These are phyloP conservation scores for Actinemys pallida DNA, from an alignment of 2,113 vertebrate genomes.

Conservation along the genomic window DNA sequence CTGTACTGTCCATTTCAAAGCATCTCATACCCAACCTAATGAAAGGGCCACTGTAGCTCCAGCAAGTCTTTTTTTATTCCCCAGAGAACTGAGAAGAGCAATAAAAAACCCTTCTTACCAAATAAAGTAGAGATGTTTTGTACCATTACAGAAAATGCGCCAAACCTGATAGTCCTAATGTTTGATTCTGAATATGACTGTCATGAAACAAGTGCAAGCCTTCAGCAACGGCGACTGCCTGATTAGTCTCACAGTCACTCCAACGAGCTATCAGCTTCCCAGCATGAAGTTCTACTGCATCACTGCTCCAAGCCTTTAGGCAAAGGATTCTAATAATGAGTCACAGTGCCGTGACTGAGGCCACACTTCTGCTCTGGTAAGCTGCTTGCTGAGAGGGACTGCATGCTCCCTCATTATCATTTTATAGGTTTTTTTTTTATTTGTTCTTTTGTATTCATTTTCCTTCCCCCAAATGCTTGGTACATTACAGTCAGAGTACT, in stretches of 20 bases:
- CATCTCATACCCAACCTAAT: constrained; percentile 8
- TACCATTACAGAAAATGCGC: not conserved
- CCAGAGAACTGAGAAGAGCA: not conserved
- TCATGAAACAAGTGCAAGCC: constrained; percentile 72
- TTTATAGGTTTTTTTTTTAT: constrained; percentile 47
- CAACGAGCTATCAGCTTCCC: constrained; percentile 76
- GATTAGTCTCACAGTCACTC: constrained; percentile 77
- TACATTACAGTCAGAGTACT: constrained; percentile 30
- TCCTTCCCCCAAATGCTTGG: constrained; percentile 42
- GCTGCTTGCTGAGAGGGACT: constrained; percentile 73
- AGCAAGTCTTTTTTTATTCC: constrained; percentile 16
- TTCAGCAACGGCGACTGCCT: constrained; percentile 63
- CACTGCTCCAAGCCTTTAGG: constrained; percentile 77
- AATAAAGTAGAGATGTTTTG: constrained; percentile 27
- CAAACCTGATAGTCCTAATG: not conserved
- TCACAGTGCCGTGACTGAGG: constrained; percentile 75
- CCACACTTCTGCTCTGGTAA: constrained; percentile 76
- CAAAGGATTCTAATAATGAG: constrained; percentile 79
- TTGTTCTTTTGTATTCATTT: constrained; percentile 65
- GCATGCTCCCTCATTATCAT: constrained; percentile 73
- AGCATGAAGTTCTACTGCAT: constrained; percentile 77
- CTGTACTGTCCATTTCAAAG: not conserved
- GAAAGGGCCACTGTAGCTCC: constrained; percentile 13
- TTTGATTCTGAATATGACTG: constrained; percentile 71
- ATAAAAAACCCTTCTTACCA: constrained; percentile 29